A percentile compares a stretch with the other conserved stretches of the same genome.
Conservation (phyloP, 2,888 invertebrate species). For the Choreutis nemorana region DNA sequence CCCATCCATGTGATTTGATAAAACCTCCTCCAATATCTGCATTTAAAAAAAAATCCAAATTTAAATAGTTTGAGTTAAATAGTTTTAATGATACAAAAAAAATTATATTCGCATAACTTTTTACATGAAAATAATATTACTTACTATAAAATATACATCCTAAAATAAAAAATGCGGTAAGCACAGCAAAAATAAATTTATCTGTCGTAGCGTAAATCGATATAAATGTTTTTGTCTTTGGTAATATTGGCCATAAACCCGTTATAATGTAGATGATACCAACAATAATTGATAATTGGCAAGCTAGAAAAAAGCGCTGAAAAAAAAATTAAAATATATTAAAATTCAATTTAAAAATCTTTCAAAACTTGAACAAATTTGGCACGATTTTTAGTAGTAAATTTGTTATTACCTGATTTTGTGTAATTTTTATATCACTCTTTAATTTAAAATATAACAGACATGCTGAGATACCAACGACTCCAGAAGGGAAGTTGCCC, state of each 20-base stretch:
- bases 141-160: no score
- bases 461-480: slow-evolving; percentile 9
- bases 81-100: no score
- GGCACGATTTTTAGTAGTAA: neutral
- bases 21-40: slow-evolving; percentile 7
- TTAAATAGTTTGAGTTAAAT: no score
- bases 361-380: neutral
- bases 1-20: slow-evolving; percentile 9
- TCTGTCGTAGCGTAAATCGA: slow-evolving; percentile 8
- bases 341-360: neutral
- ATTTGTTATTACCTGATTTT: no score
- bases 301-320: slow-evolving; percentile 7
- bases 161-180: slow-evolving; percentile 8
- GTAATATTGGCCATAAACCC: slow-evolving; percentile 6
- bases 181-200: slow-evolving; percentile 6
- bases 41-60: neutral
- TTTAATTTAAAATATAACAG: no score
- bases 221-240: no score
- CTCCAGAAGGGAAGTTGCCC: slow-evolving; percentile 10
- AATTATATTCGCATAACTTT: no score
- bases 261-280: slow-evolving; percentile 1
- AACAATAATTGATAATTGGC: slow-evolving; percentile 4
- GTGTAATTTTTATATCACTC: no score
- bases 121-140: no score
- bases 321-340: slow-evolving; percentile 1